Evolutionary conservation across 2,113 vertebrate species (phyloP).

Genomic region (Mesitornis unicolor): DNA sequence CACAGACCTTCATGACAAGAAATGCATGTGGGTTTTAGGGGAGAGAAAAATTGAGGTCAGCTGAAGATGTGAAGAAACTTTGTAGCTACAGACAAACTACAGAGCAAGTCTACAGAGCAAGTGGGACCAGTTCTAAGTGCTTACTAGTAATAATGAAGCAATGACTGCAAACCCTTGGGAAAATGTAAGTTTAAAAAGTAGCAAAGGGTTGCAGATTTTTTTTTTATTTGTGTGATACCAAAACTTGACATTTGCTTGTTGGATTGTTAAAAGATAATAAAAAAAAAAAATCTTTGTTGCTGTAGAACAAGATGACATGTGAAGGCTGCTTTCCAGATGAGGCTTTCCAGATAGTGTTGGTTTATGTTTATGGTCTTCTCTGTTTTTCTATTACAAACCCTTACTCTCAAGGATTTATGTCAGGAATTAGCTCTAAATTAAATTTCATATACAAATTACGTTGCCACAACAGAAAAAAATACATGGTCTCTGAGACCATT

Average conservation of each 20-base stretch:
- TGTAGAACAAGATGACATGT: not conserved
- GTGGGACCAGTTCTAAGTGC: not conserved
- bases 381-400: not conserved
- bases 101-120: not conserved
- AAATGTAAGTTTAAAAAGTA: not conserved
- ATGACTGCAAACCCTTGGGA: not conserved
- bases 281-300: not conserved
- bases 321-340: not conserved
- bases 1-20: not conserved
- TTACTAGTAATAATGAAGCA: not conserved
- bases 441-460: not conserved
- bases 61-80: not conserved
- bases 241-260: not conserved
- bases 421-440: not conserved
- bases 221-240: not conserved
- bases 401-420: not conserved
- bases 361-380: not conserved
- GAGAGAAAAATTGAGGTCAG: not conserved
- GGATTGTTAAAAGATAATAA: not conserved
- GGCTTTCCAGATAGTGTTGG: not conserved
- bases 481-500: not conserved
- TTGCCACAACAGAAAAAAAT: not conserved
- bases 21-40: fast-evolving
- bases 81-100: not conserved
- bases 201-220: not conserved